These are phyloP conservation scores for Rallus limicola DNA, from an alignment of 2,113 vertebrate species.

Conservation along the genomic window DNA sequence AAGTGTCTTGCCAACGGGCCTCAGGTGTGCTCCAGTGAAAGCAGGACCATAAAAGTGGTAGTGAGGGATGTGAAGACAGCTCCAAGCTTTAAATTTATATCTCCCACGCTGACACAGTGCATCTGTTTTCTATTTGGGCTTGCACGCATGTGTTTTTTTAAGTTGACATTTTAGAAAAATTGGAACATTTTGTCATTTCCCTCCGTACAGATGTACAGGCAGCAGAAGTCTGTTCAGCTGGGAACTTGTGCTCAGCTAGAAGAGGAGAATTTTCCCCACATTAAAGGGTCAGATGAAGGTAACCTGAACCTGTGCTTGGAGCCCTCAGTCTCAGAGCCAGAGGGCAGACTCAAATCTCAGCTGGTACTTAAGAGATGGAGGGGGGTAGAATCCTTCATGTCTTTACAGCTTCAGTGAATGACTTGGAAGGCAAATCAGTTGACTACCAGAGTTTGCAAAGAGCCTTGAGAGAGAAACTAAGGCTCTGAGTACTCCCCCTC, in stretches of 20 bases:
- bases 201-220: neutral
- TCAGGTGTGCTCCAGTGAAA: slow-evolving; percentile 24
- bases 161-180: slow-evolving; percentile 44
- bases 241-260: neutral
- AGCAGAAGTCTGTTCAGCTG: neutral
- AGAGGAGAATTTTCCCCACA: neutral
- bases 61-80: slow-evolving; percentile 44
- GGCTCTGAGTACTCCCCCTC: neutral
- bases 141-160: neutral
- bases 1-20: neutral
- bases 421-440: neutral
- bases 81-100: slow-evolving; percentile 14
- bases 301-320: neutral
- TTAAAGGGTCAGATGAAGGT: neutral
- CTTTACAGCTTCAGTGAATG: neutral
- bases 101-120: neutral
- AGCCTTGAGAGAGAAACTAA: neutral
- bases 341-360: neutral
- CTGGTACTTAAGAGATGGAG: neutral
- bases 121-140: slow-evolving; percentile 51
- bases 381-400: neutral
- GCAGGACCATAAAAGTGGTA: slow-evolving; percentile 10
- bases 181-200: slow-evolving; percentile 47
- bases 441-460: neutral
- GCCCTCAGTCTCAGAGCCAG: neutral